phyloP scores from a whole-genome alignment of 2,888 invertebrate genomes.

The Rhogogaster chlorosoma region DNA sequence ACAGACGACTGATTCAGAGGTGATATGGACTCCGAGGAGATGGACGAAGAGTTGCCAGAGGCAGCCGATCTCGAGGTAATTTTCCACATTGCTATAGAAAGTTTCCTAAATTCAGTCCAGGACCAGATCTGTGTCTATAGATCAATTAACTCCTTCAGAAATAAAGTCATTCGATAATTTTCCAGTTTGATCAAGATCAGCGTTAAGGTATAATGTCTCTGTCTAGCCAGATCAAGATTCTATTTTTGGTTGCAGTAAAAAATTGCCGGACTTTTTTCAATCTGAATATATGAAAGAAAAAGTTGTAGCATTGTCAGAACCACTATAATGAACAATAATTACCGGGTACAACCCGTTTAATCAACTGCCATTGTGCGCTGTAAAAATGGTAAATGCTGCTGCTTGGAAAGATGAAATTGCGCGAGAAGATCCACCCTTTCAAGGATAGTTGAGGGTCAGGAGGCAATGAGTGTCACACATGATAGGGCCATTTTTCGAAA shows the following conservation, averaged over 20 bases:
- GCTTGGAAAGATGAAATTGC: neutral
- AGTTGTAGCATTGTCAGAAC: neutral
- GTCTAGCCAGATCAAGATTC: neutral
- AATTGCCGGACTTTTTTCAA: neutral
- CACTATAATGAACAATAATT: neutral
- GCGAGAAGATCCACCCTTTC: neutral
- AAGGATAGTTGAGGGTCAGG: neutral
- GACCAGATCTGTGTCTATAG: neutral
- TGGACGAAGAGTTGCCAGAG: conserved; percentile 73
- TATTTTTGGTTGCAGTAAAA: neutral
- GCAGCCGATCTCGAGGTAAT: conserved; percentile 69
- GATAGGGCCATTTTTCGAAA: neutral
- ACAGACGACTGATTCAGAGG: conserved; percentile 58
- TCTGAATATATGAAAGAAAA: neutral
- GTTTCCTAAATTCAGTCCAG: conserved; percentile 6
- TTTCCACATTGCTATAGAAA: neutral
- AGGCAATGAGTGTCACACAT: neutral
- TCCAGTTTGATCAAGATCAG: neutral
- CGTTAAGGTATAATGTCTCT: neutral
- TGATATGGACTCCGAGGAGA: conserved; percentile 76
- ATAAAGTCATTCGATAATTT: neutral
- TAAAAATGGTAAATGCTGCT: neutral
- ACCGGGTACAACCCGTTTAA: neutral
- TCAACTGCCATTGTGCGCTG: neutral
- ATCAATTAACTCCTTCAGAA: neutral